Conservation (phyloP, 2,888 invertebrate genomes). For the Noctua pronuba region DNA sequence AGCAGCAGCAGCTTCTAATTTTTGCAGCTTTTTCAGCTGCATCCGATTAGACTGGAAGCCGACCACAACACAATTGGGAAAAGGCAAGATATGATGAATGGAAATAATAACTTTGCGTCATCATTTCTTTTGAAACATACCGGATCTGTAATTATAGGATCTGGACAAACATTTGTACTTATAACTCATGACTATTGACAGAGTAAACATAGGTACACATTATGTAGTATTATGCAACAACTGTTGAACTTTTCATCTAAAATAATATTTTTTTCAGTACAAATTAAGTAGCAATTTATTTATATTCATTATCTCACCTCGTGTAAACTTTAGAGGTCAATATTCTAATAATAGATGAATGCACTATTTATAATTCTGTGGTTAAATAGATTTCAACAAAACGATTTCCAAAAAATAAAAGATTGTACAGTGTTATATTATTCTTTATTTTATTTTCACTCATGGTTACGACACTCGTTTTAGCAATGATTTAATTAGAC, state of each 20-base stretch:
- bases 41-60: not conserved
- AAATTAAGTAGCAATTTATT: not conserved
- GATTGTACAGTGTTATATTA: not conserved
- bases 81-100: not conserved
- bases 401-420: not conserved
- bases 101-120: not conserved
- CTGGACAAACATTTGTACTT: constrained; percentile 20
- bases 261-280: not conserved
- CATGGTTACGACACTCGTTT: not conserved
- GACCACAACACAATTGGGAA: not conserved
- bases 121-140: not conserved
- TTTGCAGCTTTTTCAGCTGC: not conserved
- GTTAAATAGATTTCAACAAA: too few relatives aligned
- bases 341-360: constrained; percentile 2
- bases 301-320: not conserved
- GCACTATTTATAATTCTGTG: not conserved
- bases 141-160: constrained; percentile 3
- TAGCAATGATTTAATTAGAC: not conserved
- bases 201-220: constrained; percentile 2
- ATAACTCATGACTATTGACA: constrained; percentile 10
- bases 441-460: constrained; percentile 28
- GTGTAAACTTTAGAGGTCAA: not conserved
- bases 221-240: not conserved
- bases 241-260: not conserved
- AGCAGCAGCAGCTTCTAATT: too few relatives aligned